Conservation (phyloP, 2,888 invertebrate species). For the Carcina quercana region DNA sequence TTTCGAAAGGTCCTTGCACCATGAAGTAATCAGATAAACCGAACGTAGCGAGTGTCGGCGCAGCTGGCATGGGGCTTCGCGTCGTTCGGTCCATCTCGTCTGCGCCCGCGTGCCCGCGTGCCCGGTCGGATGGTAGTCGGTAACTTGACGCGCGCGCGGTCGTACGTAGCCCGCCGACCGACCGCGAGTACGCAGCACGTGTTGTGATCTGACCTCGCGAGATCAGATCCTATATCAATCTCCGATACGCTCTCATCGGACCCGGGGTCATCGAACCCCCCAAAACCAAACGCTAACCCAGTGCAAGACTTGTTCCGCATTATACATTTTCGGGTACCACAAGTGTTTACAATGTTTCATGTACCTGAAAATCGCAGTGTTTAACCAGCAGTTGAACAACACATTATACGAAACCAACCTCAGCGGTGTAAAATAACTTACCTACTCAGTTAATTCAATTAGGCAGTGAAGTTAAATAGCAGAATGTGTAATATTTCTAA, state of each 20-base stretch:
- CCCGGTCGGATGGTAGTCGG: conserved; percentile 24
- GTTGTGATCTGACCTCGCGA: conserved; percentile 13
- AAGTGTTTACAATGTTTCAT: too few species aligned
- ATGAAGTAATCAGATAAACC: conserved; percentile 66
- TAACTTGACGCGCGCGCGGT: conserved; percentile 29
- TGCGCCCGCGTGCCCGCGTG: conserved; percentile 15
- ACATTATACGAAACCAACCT: too few species aligned
- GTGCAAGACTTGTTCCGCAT: conserved; percentile 7
- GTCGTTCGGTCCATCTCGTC: conserved; percentile 30
- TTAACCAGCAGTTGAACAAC: too few species aligned
- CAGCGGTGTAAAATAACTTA: too few species aligned
- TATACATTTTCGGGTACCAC: too few species aligned
- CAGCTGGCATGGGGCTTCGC: conserved; percentile 42
- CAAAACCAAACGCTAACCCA: conserved; percentile 12
- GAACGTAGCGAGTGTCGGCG: conserved; percentile 24
- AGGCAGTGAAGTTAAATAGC: conserved; percentile 1
- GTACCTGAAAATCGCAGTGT: too few species aligned
- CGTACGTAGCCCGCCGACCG: conserved; percentile 22
- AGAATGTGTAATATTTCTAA: background rate
- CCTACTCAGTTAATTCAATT: conserved; percentile 5
- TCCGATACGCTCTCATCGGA: conserved; percentile 19
- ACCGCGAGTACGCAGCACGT: conserved; percentile 14
- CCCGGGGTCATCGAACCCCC: conserved; percentile 6
- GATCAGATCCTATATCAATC: conserved; percentile 15
- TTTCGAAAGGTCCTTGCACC: conserved; percentile 70